A percentile compares a stretch with the other conserved stretches of the same genome.
Conservation (phyloP, 2,888 invertebrate species). For the Pantelozetes paolii region DNA sequence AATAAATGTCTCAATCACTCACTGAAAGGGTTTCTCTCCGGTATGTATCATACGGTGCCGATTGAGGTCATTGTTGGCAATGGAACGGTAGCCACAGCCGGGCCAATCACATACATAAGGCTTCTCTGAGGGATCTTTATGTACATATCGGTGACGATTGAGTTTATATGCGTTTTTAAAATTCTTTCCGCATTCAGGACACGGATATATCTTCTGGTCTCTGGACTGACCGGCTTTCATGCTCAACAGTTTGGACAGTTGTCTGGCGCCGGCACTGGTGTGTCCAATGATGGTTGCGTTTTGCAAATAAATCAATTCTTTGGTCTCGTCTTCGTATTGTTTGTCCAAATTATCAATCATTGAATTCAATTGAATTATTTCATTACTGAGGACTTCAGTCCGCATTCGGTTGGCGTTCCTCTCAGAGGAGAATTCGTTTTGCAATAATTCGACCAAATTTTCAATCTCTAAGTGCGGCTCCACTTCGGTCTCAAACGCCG, state of each 20-base stretch:
- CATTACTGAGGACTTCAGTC: constrained; percentile 22
- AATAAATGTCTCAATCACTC: neutral
- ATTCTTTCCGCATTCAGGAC: constrained; percentile 37
- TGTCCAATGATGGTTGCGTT: constrained; percentile 14
- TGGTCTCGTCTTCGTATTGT: constrained; percentile 34
- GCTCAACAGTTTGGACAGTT: constrained; percentile 2
- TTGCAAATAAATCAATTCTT: constrained; percentile 32
- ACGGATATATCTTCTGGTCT: constrained; percentile 14
- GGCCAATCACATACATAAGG: constrained; percentile 37
- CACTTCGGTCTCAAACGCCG: neutral
- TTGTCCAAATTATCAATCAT: constrained; percentile 30
- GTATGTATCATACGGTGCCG: constrained; percentile 41
- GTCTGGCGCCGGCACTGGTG: constrained; percentile 18
- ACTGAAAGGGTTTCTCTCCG: constrained; percentile 39
- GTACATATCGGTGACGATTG: constrained; percentile 39
- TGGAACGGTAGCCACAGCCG: constrained; percentile 39
- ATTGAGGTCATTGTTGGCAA: constrained; percentile 41
- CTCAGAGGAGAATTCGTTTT: constrained; percentile 30
- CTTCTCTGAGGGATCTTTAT: constrained; percentile 39
- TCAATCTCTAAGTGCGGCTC: neutral
- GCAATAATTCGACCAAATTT: constrained; percentile 30
- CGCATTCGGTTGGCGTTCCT: constrained; percentile 21
- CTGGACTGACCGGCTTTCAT: neutral
- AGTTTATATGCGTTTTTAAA: constrained; percentile 40
- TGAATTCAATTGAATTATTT: constrained; percentile 32